These are phyloP conservation scores for Tragulus kanchil DNA, from an alignment of 2,113 vertebrate genomes.

Conservation along the genomic window DNA sequence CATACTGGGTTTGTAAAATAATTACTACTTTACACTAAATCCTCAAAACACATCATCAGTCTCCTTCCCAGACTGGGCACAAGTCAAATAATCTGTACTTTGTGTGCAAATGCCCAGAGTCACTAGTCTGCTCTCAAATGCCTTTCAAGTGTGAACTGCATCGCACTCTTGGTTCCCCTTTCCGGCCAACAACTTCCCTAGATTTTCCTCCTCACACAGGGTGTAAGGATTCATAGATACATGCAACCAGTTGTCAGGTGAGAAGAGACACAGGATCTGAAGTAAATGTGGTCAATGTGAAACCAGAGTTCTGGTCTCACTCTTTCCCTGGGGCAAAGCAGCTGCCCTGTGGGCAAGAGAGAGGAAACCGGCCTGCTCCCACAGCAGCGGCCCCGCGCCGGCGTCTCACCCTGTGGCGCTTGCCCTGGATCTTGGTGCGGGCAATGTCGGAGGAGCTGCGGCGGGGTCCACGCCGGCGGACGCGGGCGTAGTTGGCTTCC, in stretches of 20 bases:
- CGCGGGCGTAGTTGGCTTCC: conserved; percentile 87
- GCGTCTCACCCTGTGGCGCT: conserved; percentile 92
- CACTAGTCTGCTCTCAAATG: background rate
- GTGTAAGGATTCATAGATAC: background rate
- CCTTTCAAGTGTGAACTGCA: background rate
- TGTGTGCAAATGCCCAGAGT: background rate
- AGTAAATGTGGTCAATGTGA: background rate
- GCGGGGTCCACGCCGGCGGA: conserved; percentile 91
- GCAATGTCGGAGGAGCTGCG: conserved; percentile 93
- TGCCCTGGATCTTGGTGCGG: conserved; percentile 93
- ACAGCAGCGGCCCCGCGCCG: background rate
- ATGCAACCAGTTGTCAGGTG: background rate
- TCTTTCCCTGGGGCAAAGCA: background rate
- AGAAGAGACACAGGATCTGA: background rate
- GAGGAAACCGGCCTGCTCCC: background rate
- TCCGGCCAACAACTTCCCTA: background rate
- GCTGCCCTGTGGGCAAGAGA: background rate
- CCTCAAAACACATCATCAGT: too few species aligned
- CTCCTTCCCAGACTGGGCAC: too few species aligned
- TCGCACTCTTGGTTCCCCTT: background rate
- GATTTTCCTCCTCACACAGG: background rate
- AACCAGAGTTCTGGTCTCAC: background rate
- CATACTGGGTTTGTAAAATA: background rate
- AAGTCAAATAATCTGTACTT: background rate
- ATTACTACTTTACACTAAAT: too few species aligned